Evolutionary conservation across 2,888 invertebrate species (phyloP).

Genomic region (Harpalus rubripes): DNA sequence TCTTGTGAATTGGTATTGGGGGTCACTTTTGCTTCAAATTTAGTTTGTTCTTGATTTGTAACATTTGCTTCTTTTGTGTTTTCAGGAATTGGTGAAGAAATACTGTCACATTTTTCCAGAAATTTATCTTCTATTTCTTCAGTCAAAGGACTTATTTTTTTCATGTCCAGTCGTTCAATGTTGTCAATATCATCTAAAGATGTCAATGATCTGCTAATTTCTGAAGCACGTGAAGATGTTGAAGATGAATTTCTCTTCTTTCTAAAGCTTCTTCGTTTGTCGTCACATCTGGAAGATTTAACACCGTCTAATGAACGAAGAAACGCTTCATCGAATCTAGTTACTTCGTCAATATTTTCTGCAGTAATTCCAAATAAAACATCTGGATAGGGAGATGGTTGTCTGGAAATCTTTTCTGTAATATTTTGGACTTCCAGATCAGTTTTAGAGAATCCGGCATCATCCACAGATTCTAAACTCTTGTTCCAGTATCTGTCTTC

Average conservation of each 20-base stretch:
- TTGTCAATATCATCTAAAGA: conserved; percentile 54
- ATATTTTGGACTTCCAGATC: conserved; percentile 48
- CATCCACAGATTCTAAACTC: background rate
- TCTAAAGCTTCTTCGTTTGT: conserved; percentile 69
- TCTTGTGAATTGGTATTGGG: conserved; percentile 27
- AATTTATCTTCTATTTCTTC: conserved; percentile 52
- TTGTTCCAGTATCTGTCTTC: conserved; percentile 51
- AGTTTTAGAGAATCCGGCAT: conserved; percentile 4
- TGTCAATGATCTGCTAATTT: conserved; percentile 40
- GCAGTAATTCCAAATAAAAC: conserved; percentile 82
- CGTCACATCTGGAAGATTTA: conserved; percentile 73
- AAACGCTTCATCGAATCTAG: conserved; percentile 75
- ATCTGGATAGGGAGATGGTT: conserved; percentile 79
- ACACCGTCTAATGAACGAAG: conserved; percentile 83
- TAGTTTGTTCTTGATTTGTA: conserved; percentile 55
- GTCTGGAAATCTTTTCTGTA: conserved; percentile 61
- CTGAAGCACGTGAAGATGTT: conserved; percentile 58
- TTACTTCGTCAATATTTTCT: conserved; percentile 79
- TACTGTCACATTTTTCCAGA: conserved; percentile 58
- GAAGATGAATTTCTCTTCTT: conserved; percentile 68
- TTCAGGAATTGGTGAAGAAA: conserved; percentile 38
- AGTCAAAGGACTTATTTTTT: conserved; percentile 44
- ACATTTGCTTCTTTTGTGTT: conserved; percentile 23
- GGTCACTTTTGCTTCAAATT: conserved; percentile 54
- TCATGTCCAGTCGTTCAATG: background rate